Conservation (phyloP, 2,113 vertebrate genomes). For the Alethe diademata region DNA sequence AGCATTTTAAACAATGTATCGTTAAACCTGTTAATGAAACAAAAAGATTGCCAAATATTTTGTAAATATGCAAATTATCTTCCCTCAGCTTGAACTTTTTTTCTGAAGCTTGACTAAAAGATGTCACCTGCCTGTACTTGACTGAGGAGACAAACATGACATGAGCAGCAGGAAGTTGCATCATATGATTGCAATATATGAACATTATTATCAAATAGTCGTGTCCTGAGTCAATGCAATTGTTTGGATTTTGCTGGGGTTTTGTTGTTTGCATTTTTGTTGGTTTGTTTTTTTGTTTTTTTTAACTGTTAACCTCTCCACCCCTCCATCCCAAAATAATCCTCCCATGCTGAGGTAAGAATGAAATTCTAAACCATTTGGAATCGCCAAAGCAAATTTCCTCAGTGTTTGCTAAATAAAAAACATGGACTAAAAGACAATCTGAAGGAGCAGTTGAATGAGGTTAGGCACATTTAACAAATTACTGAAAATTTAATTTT, state of each 20-base stretch:
- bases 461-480: slow-evolving; percentile 15
- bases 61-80: neutral
- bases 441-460: neutral
- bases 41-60: neutral
- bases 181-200: slow-evolving; percentile 42
- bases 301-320: neutral
- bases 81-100: neutral
- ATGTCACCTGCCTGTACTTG: neutral
- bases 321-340: neutral
- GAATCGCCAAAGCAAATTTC: neutral
- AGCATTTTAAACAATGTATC: neutral
- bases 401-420: neutral
- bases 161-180: slow-evolving; percentile 52
- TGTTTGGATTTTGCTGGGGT: neutral
- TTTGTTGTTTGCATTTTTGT: neutral
- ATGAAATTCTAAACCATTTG: neutral
- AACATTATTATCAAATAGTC: slow-evolving; percentile 43
- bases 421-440: neutral
- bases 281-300: neutral
- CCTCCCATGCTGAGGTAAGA: neutral
- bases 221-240: slow-evolving; percentile 23
- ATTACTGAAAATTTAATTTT: neutral
- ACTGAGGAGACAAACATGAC: slow-evolving; percentile 28
- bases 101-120: slow-evolving; percentile 18
- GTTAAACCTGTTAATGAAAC: neutral